Conservation (phyloP, 1,140 invertebrate genomes). For the Diprion similis region DNA sequence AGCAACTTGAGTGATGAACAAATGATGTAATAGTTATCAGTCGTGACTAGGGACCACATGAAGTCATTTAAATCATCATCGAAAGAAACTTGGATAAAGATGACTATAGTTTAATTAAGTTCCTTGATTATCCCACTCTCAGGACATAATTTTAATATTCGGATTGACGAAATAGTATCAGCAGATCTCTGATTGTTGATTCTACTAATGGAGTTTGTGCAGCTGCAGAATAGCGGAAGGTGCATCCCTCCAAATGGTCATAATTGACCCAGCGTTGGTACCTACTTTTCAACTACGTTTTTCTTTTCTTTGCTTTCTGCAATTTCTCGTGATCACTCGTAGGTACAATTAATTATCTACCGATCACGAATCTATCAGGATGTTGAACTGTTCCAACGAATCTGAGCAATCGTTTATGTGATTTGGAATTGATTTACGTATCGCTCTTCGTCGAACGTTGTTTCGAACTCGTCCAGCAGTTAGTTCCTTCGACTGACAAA, state of each 20-base stretch:
- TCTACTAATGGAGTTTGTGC: not conserved
- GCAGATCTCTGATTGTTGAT: not conserved
- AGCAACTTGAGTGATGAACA: too few species aligned
- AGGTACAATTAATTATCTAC: not conserved
- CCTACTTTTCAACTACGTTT: too few species aligned
- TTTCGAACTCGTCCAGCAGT: not conserved
- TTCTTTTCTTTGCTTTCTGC: too few species aligned
- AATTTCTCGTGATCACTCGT: not conserved
- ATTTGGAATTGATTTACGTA: not conserved
- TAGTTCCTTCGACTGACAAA: not conserved
- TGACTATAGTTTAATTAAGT: too few species aligned
- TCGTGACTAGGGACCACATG: too few species aligned
- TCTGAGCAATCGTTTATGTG: not conserved
- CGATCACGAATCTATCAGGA: not conserved
- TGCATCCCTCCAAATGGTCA: not conserved
- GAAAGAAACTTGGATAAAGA: too few species aligned
- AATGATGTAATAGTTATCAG: too few species aligned
- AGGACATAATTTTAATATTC: too few species aligned
- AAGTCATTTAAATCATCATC: too few species aligned
- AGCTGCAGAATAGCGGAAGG: not conserved
- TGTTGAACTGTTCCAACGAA: not conserved
- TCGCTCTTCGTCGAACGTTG: not conserved
- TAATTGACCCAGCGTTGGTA: not conserved
- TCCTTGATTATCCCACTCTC: too few species aligned
- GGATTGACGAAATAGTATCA: not conserved